Conservation (phyloP, 2,113 vertebrate genomes). For the Mugil cephalus region DNA sequence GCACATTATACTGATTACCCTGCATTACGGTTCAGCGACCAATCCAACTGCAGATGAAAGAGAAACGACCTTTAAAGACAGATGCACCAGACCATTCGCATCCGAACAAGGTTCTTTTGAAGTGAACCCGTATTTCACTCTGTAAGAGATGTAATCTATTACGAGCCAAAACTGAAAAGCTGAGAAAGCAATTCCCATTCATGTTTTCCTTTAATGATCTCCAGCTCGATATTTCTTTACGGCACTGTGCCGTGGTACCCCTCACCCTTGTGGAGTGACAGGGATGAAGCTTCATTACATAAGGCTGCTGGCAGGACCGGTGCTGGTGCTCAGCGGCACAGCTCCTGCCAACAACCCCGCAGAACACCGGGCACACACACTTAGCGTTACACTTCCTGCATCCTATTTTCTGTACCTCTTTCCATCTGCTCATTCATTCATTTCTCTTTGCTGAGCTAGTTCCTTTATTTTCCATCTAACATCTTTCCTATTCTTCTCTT, state of each 20-base stretch:
- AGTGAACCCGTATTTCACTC: slow-evolving; percentile 16
- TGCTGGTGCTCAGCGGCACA: slow-evolving; percentile 38
- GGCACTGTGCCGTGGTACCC: slow-evolving; percentile 26
- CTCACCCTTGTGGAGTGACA: slow-evolving; percentile 46
- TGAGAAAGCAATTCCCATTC: slow-evolving; percentile 36
- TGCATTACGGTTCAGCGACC: slow-evolving; percentile 21
- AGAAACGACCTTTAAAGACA: slow-evolving; percentile 17
- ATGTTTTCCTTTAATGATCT: slow-evolving; percentile 46
- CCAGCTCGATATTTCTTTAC: slow-evolving; percentile 17
- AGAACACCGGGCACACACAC: slow-evolving; percentile 49
- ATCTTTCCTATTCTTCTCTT: neutral
- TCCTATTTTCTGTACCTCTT: slow-evolving; percentile 29
- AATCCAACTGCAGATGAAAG: slow-evolving; percentile 8
- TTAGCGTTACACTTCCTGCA: slow-evolving; percentile 46
- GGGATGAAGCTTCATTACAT: slow-evolving; percentile 71
- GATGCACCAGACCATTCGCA: slow-evolving; percentile 15
- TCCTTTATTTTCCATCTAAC: slow-evolving; percentile 2
- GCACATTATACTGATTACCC: slow-evolving; percentile 39
- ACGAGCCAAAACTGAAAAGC: slow-evolving; percentile 27
- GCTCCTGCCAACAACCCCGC: slow-evolving; percentile 64
- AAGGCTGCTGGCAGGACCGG: slow-evolving; percentile 66
- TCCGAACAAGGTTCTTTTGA: slow-evolving; percentile 11
- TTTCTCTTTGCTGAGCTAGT: slow-evolving; percentile 11
- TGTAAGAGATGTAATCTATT: slow-evolving; percentile 21
- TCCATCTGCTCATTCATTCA: slow-evolving; percentile 43